Evolutionary conservation across 2,888 invertebrate species (phyloP).

Genomic region (Plutella xylostella): DNA sequence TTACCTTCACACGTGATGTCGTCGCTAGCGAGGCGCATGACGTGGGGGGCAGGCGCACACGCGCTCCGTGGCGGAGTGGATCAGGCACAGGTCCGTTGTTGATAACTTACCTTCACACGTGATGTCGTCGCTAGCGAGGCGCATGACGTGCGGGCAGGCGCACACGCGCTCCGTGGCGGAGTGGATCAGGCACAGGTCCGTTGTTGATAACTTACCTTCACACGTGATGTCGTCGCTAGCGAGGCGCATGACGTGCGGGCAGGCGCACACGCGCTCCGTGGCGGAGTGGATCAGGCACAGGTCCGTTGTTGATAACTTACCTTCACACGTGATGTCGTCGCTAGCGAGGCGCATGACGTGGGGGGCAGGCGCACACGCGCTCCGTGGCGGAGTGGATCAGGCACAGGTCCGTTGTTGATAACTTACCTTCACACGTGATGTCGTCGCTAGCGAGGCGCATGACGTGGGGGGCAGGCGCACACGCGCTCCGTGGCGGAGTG

Average conservation of each 20-base stretch:
- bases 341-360: too few relatives aligned
- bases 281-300: slow-evolving; percentile 80
- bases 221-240: slow-evolving; percentile 75
- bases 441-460: neutral
- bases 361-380: too few relatives aligned
- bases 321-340: too few relatives aligned
- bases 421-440: neutral
- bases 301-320: slow-evolving; percentile 80
- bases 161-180: slow-evolving; percentile 74
- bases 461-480: neutral
- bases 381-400: too few relatives aligned
- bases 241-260: slow-evolving; percentile 89
- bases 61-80: too few relatives aligned
- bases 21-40: too few relatives aligned
- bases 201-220: slow-evolving; percentile 73
- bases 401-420: too few relatives aligned
- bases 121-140: slow-evolving; percentile 72
- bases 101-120: slow-evolving; percentile 79
- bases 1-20: too few relatives aligned
- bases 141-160: slow-evolving; percentile 91
- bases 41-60: too few relatives aligned
- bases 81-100: too few relatives aligned
- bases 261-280: slow-evolving; percentile 77
- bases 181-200: slow-evolving; percentile 83
- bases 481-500: neutral